These are phyloP conservation scores for Trididemnum nubilum DNA, from an alignment of 23 tunicate species.

Conservation along the genomic window DNA sequence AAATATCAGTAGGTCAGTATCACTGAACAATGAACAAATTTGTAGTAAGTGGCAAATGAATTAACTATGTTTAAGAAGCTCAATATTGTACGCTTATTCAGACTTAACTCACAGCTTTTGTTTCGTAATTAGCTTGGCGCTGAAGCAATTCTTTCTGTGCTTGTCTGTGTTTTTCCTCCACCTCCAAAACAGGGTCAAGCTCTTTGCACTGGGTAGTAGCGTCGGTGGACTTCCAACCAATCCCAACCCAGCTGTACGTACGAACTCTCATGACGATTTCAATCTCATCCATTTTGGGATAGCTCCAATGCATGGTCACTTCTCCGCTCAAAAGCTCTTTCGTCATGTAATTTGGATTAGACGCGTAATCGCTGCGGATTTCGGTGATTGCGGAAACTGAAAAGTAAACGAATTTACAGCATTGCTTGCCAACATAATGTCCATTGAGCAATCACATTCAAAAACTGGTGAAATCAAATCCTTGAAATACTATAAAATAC, in stretches of 20 bases:
- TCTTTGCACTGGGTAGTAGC: background rate
- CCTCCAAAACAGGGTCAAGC: conserved; percentile 2
- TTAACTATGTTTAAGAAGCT: too few relatives aligned
- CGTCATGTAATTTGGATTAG: conserved; percentile 20
- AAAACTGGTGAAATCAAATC: too few relatives aligned
- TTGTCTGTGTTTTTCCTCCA: background rate
- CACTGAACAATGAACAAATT: too few relatives aligned
- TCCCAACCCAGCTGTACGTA: conserved; percentile 52
- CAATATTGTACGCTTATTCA: too few relatives aligned
- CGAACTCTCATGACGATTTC: conserved; percentile 27
- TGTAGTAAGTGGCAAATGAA: too few relatives aligned
- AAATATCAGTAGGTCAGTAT: too few relatives aligned
- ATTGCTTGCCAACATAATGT: background rate
- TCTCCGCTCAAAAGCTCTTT: conserved; percentile 5
- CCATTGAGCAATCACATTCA: background rate
- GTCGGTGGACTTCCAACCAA: conserved; percentile 43
- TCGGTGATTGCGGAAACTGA: conserved; percentile 37
- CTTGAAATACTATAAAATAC: too few relatives aligned
- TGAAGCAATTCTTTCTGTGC: background rate
- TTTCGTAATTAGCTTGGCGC: background rate
- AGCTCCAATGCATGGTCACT: conserved; percentile 37
- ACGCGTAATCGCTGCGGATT: conserved; percentile 3
- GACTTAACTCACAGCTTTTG: background rate
- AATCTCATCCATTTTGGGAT: conserved; percentile 13
- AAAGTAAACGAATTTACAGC: too few relatives aligned